Conservation (phyloP, 2,797 vertebrate genomes). For the Rhabdomys pumilio region DNA sequence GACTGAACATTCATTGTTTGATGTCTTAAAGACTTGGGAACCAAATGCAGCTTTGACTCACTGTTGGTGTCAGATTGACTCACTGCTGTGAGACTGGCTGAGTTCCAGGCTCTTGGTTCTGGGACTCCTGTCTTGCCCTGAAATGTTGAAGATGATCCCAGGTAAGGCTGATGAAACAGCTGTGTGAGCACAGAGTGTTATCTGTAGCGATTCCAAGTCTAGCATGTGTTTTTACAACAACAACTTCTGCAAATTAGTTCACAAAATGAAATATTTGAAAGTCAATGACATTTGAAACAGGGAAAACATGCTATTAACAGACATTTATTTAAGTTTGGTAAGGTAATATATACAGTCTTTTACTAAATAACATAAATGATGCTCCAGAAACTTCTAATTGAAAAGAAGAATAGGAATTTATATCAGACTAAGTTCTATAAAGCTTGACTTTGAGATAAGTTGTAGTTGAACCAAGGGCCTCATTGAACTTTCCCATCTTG, state of each 20-base stretch:
- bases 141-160: slow-evolving; percentile 77
- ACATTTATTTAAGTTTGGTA: not conserved
- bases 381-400: not conserved
- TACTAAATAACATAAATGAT: not conserved
- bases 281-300: slow-evolving; percentile 63
- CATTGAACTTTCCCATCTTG: not conserved
- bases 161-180: slow-evolving; percentile 69
- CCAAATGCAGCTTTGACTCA: slow-evolving; percentile 50
- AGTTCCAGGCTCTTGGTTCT: slow-evolving; percentile 51
- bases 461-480: not conserved
- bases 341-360: slow-evolving; percentile 6
- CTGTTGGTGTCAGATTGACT: slow-evolving; percentile 61
- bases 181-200: slow-evolving; percentile 51
- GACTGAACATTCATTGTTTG: slow-evolving; percentile 5
- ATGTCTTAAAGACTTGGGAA: slow-evolving; percentile 55
- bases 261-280: slow-evolving; percentile 67
- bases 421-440: slow-evolving; percentile 15
- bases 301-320: slow-evolving; percentile 43
- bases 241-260: slow-evolving; percentile 59
- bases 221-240: slow-evolving; percentile 77
- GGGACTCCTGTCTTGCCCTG: slow-evolving; percentile 67
- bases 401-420: not conserved
- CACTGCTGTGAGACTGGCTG: slow-evolving; percentile 74
- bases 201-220: slow-evolving; percentile 77
- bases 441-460: slow-evolving; percentile 41